A percentile compares a stretch with the other conserved stretches of the same genome.
Conservation (phyloP, 2,888 invertebrate species). For the Eurois occulta region DNA sequence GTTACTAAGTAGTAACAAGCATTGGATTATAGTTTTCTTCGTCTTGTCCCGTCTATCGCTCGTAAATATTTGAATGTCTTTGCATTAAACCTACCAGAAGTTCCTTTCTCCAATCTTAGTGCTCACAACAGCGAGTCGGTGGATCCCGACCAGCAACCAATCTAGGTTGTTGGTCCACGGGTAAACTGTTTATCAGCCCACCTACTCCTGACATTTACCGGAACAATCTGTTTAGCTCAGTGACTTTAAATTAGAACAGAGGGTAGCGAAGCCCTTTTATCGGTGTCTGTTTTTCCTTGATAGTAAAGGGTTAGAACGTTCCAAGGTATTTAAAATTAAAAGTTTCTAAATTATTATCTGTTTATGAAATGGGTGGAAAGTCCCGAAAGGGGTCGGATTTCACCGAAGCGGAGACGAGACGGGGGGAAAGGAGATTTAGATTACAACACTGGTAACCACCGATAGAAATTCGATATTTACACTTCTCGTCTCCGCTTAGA, state of each 20-base stretch:
- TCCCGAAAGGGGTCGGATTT: neutral
- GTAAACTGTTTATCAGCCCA: constrained; percentile 24
- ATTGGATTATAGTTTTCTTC: no score
- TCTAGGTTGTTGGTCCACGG: constrained; percentile 6
- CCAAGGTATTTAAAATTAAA: constrained; percentile 5
- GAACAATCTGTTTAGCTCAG: constrained; percentile 20
- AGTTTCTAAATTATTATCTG: neutral
- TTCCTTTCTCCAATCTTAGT: neutral
- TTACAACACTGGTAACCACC: no score
- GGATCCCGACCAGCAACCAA: neutral
- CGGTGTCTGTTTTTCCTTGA: neutral
- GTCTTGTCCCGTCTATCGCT: no score
- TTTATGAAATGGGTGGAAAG: neutral
- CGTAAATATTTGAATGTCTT: no score
- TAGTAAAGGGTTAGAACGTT: neutral
- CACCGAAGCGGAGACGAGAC: no score
- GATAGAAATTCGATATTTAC: no score
- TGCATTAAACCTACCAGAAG: neutral
- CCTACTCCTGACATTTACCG: constrained; percentile 49
- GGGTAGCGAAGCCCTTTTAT: neutral
- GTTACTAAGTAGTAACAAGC: no score
- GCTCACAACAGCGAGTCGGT: constrained; percentile 16
- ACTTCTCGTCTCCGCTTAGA: no score
- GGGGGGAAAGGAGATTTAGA: no score
- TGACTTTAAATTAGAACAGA: neutral